Evolutionary conservation across 2,113 vertebrate genomes (phyloP).

Genomic region (Notothenia rossii): DNA sequence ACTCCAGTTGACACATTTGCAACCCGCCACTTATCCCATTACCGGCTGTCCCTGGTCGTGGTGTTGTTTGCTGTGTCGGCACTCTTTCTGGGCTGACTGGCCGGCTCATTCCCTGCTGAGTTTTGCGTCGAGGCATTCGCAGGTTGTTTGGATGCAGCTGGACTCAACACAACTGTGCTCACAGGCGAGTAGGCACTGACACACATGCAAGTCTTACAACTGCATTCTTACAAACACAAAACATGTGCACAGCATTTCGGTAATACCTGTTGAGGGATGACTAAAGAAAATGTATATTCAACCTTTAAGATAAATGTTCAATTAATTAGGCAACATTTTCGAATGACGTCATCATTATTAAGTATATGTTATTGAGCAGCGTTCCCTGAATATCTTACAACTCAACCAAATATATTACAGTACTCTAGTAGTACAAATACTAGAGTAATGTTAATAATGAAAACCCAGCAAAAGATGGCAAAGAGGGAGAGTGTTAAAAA

Average conservation of each 20-base stretch:
- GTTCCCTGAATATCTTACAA: too few relatives aligned
- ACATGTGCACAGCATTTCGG: background rate
- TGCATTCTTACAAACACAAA: background rate
- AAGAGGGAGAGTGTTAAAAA: too few relatives aligned
- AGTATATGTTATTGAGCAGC: too few relatives aligned
- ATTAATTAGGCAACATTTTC: background rate
- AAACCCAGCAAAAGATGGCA: too few relatives aligned
- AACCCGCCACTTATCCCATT: conserved; percentile 81
- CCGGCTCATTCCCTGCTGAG: conserved; percentile 44
- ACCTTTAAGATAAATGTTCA: background rate
- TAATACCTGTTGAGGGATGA: background rate
- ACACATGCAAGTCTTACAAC: background rate
- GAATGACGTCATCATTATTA: too few relatives aligned
- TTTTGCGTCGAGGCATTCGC: conserved; percentile 30
- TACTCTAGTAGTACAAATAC: too few relatives aligned
- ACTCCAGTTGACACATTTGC: conserved; percentile 80
- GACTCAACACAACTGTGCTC: conserved; percentile 31
- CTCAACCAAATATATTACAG: too few relatives aligned
- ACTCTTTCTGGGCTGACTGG: conserved; percentile 54
- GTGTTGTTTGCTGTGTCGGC: conserved; percentile 74
- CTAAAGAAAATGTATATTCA: background rate
- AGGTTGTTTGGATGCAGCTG: conserved; percentile 46
- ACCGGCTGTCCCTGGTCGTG: conserved; percentile 62
- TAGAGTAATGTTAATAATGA: too few relatives aligned
- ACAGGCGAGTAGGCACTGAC: background rate